Evolutionary conservation across 2,888 invertebrate species (phyloP), one percentile per base, ranked within the genome.

Genomic region (Alcis repandata): DNA sequence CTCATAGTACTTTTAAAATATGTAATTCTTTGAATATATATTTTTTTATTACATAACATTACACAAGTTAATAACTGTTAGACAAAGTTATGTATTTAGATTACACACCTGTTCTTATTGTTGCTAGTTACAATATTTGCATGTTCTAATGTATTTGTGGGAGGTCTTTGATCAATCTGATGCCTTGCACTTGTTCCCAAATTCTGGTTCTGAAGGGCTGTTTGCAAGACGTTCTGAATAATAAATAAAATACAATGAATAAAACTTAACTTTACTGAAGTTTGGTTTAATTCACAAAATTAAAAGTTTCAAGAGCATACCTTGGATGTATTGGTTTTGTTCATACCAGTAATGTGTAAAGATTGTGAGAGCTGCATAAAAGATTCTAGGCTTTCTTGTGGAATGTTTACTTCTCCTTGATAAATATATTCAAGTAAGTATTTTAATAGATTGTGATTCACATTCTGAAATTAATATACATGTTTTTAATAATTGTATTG

Each of bases 361-460:
- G 83, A 75, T 69, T 84, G 84, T 41, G 87, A 86, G 15, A 85
- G 82, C 41, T 83, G 77, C 60, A 91, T 70, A 77, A 92, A 91
- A 17, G 63, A 57, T 41, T 76, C 51, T 38, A 89, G 59, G 32
- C 76, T 68, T 59, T 83, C 76, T 46, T 67, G 69, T 13, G 86
- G 83, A 43, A 92, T 69, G 17, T 80, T 75, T 0, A 89, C 90
- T 78, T 92, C 88, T 60, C 92, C 92, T n/a, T 84, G 88, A 66
- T 92, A 92, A 56, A 92, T 86, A 76, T 91, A 92, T 73, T 90
- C 89, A 49, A 92, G 69, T 40, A 92, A 71, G 53, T 79, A 86
- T 49, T 78, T 65, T 15, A 92, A 74, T 8, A 82, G 72, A 60
- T 80, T 67, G 66, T 86, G 77, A 15, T 71, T 84, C 15, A 92